Evolutionary conservation across 1,140 invertebrate species (phyloP), one percentile per base, ranked within the genome.

Genomic region (Drosophila seguyi): DNA sequence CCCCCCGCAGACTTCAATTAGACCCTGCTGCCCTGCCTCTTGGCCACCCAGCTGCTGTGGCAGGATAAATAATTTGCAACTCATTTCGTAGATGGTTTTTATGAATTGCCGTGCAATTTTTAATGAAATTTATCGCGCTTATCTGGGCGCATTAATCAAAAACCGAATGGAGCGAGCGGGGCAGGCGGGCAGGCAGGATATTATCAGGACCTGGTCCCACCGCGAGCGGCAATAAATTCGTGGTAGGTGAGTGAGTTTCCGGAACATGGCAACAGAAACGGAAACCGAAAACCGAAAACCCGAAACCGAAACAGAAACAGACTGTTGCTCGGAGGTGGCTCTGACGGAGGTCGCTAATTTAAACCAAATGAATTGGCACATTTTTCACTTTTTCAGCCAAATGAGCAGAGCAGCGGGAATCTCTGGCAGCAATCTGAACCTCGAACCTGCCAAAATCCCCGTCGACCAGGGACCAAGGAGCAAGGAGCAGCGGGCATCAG

Each of bases 341-440:
- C 74, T 81, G 57, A 71, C 42, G 88, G 82, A 86, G 79, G 77
- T 80, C 83, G 91, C 85, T 92, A 92, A 92, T 92, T 92, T 91
- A 90, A 92, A 92, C 86, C 81, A 92, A 92, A 92, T 92, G 91
- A 92, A 92, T 92, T 92, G 91, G 90, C 91, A 92, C 81, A 92
- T 92, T 92, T 92, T 92, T 92, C 90, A 92, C 85, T 92, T 92
- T 81, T 88, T 75, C 44, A 38, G 39, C 68, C 59, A 90, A 90
- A 86, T 82, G 79, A 86, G 47, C 47, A 29, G 22, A 25, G 87
- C 76, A 78, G 72, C 53, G 68, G 67, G 36, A 68, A 52, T 67
- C 44, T 68, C 2, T 25, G 20, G 44, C 20, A 45, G 13, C 44
- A 66, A 67, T 67, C 63, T 67, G 63, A 66, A 67, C 62, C 60